Evolutionary conservation across 2,888 invertebrate species (phyloP).

Genomic region (Drosophila buzzatii): DNA sequence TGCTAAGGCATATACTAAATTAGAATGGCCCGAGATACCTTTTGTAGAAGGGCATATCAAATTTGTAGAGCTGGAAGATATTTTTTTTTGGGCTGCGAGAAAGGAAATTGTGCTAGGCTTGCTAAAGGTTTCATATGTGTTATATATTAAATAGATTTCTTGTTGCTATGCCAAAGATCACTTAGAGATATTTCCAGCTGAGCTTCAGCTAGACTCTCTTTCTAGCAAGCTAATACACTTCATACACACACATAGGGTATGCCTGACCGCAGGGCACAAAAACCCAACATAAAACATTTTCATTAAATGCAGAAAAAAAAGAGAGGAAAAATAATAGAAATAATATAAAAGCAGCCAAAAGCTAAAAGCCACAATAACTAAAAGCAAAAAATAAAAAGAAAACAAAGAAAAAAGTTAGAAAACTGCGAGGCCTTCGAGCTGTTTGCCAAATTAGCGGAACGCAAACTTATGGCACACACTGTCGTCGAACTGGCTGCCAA

Average conservation of each 20-base stretch:
- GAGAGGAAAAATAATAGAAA: slow-evolving; percentile 13
- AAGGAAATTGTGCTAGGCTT: background rate
- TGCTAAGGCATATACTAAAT: background rate
- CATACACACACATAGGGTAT: background rate
- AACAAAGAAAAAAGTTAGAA: slow-evolving; percentile 26
- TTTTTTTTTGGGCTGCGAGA: background rate
- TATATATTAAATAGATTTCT: no score
- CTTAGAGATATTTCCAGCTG: background rate
- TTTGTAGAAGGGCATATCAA: background rate
- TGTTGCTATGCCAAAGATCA: no score
- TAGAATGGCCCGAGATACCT: no score
- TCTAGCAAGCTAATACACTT: background rate
- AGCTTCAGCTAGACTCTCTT: background rate
- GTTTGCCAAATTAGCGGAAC: slow-evolving; percentile 72
- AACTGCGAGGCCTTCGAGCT: slow-evolving; percentile 26
- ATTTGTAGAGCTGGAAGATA: background rate
- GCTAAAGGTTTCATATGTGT: no score
- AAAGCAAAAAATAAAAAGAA: slow-evolving; percentile 1
- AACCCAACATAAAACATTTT: slow-evolving; percentile 20
- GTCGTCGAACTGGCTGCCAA: slow-evolving; percentile 57
- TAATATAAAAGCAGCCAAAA: slow-evolving; percentile 14
- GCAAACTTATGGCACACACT: slow-evolving; percentile 69
- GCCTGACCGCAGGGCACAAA: background rate
- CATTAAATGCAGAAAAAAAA: slow-evolving; percentile 36
- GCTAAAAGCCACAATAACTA: slow-evolving; percentile 12